A percentile compares a stretch with the other conserved stretches of the same genome.
These are phyloP conservation scores for Paguma larvata DNA, from an alignment of 2,797 vertebrate genomes.

Conservation along the genomic window DNA sequence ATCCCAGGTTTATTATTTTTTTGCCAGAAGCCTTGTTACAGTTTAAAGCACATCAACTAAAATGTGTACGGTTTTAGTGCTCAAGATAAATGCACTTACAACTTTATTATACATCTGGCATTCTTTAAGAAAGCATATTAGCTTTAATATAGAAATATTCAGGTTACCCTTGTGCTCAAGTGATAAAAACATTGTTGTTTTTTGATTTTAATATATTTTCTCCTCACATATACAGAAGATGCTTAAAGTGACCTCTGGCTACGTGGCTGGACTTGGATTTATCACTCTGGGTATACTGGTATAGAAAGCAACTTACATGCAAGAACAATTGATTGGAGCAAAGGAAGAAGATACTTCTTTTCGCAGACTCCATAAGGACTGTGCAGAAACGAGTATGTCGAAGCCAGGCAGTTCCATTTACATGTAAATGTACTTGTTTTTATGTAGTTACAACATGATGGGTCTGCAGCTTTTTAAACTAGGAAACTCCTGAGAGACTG, in stretches of 20 bases:
- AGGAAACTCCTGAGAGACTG: slow-evolving; percentile 89
- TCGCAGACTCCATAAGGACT: slow-evolving; percentile 85
- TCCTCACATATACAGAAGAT: slow-evolving; percentile 90
- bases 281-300: slow-evolving; percentile 95
- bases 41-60: slow-evolving; percentile 85
- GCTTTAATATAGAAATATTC: slow-evolving; percentile 82
- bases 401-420: slow-evolving; percentile 83
- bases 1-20: slow-evolving; percentile 44
- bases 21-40: slow-evolving; percentile 81
- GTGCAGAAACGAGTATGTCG: slow-evolving; percentile 83
- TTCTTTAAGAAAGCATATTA: slow-evolving; percentile 85
- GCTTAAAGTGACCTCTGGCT: slow-evolving; percentile 93
- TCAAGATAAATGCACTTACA: slow-evolving; percentile 79
- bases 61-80: slow-evolving; percentile 87
- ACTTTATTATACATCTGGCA: slow-evolving; percentile 81
- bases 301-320: slow-evolving; percentile 96
- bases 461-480: slow-evolving; percentile 87
- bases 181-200: slow-evolving; percentile 67
- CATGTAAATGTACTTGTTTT: slow-evolving; percentile 62
- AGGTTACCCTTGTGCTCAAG: slow-evolving; percentile 84
- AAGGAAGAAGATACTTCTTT: slow-evolving; percentile 86
- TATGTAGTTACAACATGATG: slow-evolving; percentile 79
- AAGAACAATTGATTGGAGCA: slow-evolving; percentile 94
- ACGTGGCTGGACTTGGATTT: slow-evolving; percentile 92
- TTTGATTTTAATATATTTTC: slow-evolving; percentile 68